Conservation (phyloP, 2,113 vertebrate species). For the Trichomycterus rosablanca region DNA sequence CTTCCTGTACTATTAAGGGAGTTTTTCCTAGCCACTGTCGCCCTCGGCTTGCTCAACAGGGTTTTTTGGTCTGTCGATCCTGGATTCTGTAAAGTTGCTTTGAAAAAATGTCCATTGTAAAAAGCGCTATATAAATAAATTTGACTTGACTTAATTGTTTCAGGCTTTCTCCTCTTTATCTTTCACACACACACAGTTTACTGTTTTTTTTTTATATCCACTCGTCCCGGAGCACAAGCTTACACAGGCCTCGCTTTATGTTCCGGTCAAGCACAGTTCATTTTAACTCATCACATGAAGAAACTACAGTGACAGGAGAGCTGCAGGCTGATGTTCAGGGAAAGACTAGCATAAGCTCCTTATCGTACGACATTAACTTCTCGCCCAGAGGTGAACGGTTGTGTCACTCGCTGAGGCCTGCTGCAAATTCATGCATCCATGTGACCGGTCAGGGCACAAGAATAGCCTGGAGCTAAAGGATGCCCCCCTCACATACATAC, state of each 20-base stretch:
- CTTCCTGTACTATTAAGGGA: too few species aligned
- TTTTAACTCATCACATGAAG: slow-evolving; percentile 73
- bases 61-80: too few species aligned
- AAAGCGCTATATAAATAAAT: too few species aligned
- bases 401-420: slow-evolving; percentile 78
- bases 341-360: slow-evolving; percentile 85
- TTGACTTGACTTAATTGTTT: too few species aligned
- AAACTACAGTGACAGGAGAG: slow-evolving; percentile 72
- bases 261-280: slow-evolving; percentile 71
- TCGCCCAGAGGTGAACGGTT: slow-evolving; percentile 72
- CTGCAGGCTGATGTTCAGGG: slow-evolving; percentile 70
- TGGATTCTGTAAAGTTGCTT: too few species aligned
- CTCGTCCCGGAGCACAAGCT: slow-evolving; percentile 61
- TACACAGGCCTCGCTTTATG: slow-evolving; percentile 60
- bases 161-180: too few species aligned
- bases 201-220: slow-evolving; percentile 60
- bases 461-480: slow-evolving; percentile 58
- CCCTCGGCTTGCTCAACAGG: too few species aligned
- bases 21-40: too few species aligned
- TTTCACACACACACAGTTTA: too few species aligned
- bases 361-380: slow-evolving; percentile 86
- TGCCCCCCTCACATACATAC: slow-evolving; percentile 25
- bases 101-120: too few species aligned
- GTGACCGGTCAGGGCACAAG: slow-evolving; percentile 76
- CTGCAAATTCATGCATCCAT: slow-evolving; percentile 68